These are phyloP conservation scores for Cordylochernes scorpioides DNA, from an alignment of 2,888 invertebrate species.

Conservation along the genomic window DNA sequence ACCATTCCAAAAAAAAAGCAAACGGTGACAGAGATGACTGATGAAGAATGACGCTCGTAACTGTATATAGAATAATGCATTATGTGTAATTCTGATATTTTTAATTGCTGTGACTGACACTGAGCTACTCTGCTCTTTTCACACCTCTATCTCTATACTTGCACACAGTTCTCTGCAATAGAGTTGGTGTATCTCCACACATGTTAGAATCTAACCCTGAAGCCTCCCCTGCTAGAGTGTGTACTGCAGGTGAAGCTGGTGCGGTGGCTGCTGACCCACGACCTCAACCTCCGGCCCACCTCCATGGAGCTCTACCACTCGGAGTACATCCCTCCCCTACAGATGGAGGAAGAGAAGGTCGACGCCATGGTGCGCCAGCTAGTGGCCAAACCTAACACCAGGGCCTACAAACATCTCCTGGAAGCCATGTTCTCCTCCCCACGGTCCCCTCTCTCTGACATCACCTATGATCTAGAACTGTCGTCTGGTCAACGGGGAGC, in stretches of 20 bases:
- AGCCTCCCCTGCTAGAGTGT: neutral
- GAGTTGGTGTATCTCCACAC: too few species aligned
- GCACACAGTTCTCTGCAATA: too few species aligned
- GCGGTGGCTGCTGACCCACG: conserved; percentile 55
- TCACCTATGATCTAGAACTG: conserved; percentile 45
- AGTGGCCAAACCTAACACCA: conserved; percentile 48
- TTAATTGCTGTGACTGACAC: too few species aligned
- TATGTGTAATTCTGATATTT: too few species aligned
- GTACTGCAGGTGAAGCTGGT: conserved; percentile 16
- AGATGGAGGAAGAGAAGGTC: conserved; percentile 56
- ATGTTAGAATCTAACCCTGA: too few species aligned
- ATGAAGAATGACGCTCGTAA: too few species aligned
- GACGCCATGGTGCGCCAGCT: conserved; percentile 55
- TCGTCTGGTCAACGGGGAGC: conserved; percentile 3
- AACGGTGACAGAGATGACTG: too few species aligned
- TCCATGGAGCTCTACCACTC: conserved; percentile 56
- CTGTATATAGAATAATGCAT: too few species aligned
- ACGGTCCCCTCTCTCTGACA: conserved; percentile 38
- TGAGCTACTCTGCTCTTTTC: too few species aligned
- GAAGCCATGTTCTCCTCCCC: conserved; percentile 26
- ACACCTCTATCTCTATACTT: too few species aligned
- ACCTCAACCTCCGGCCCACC: conserved; percentile 52
- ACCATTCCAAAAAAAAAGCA: too few species aligned
- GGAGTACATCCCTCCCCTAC: conserved; percentile 52
- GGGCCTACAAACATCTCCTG: conserved; percentile 35